These are phyloP conservation scores for Delphinapterus leucas DNA, from an alignment of 2,113 vertebrate genomes.

Conservation along the genomic window DNA sequence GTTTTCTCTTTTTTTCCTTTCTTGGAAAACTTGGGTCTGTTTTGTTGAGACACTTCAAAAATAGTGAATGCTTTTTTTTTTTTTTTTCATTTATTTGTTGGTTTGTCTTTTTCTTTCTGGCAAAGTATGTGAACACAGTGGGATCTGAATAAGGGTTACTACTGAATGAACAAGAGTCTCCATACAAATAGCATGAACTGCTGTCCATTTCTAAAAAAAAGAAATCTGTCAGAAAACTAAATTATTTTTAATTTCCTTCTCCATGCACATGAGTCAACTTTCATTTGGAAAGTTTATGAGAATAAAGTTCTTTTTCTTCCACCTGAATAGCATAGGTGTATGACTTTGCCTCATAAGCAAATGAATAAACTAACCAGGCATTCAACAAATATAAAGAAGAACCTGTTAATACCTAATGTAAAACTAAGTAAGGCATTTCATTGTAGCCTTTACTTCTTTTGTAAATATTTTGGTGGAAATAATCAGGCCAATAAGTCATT, in stretches of 20 bases:
- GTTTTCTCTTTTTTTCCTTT: background rate
- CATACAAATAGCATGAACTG: background rate
- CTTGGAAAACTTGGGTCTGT: background rate
- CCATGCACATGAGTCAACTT: background rate
- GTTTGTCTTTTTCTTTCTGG: background rate
- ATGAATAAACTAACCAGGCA: background rate
- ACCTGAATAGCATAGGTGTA: no score
- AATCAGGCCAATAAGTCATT: background rate
- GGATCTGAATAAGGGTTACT: background rate
- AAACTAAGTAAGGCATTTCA: background rate
- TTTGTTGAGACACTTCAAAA: background rate
- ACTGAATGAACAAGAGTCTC: background rate
- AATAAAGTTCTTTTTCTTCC: background rate
- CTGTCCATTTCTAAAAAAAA: background rate
- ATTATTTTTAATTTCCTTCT: background rate
- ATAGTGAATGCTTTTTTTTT: background rate
- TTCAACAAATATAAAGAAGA: background rate
- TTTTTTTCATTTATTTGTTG: background rate
- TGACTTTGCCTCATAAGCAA: background rate
- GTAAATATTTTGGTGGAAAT: background rate
- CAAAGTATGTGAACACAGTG: background rate
- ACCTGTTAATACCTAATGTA: background rate
- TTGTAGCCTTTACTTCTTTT: background rate
- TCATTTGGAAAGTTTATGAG: background rate
- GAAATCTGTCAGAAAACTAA: background rate